These are phyloP conservation scores for Sciurus niger DNA, from an alignment of 2,113 vertebrate species.

Conservation along the genomic window DNA sequence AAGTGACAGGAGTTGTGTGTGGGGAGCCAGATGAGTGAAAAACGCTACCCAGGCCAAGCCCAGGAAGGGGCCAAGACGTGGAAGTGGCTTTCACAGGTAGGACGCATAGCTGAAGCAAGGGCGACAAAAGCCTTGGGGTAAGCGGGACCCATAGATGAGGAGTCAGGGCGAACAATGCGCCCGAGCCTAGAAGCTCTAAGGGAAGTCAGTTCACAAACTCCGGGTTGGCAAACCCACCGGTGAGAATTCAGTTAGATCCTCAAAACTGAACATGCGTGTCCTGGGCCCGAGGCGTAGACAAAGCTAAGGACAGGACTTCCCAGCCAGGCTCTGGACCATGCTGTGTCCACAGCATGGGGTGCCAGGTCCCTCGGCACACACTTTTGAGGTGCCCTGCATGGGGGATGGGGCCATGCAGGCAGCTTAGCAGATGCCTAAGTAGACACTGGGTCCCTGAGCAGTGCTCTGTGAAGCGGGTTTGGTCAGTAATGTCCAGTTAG, in stretches of 20 bases:
- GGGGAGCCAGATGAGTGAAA: not conserved
- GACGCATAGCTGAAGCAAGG: too few relatives aligned
- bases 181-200: not conserved
- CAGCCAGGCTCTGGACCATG: accelerated
- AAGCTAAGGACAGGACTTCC: not conserved
- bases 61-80: not conserved
- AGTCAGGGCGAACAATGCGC: not conserved
- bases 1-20: accelerated
- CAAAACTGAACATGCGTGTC: not conserved
- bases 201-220: not conserved
- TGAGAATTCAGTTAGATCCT: not conserved
- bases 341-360: not conserved
- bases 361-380: not conserved
- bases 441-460: not conserved
- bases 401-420: accelerated
- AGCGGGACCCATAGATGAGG: not conserved
- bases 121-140: not conserved
- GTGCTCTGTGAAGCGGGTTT: not conserved
- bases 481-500: accelerated
- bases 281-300: too few relatives aligned
- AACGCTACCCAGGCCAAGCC: not conserved
- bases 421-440: not conserved
- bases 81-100: not conserved
- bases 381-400: too few relatives aligned
- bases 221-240: too few relatives aligned